Evolutionary conservation across 2,113 vertebrate genomes (phyloP), one percentile per base, ranked within the genome.

Genomic region (Carassius auratus): DNA sequence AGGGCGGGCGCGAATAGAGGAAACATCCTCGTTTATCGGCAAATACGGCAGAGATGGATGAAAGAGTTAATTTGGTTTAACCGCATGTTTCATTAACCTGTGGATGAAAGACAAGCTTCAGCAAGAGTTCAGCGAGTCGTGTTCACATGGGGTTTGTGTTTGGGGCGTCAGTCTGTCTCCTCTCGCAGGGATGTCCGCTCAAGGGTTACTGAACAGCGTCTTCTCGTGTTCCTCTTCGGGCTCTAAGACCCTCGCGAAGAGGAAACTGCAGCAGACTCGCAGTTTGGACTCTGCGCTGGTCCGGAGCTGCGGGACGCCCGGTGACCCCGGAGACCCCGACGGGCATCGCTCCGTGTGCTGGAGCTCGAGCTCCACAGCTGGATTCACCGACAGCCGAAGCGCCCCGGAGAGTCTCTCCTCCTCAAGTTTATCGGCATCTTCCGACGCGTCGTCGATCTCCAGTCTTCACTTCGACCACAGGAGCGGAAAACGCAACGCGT

Each of bases 211-310:
- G 3, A 97, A 96, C 94, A 98, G 95, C 42, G 97, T 99, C 66
- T 98, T 99, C 92, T 97, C 96, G 1, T 98, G 97, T 89, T 96
- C 95, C 69, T 96, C 97, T 5, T 92, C 95, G 9, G 94, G 94
- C 83, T 94, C 96, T 86, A 97, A 94, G 92, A 93, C 89, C 83
- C 91, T 95, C 68, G 95, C 95, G 88, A 98, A 97, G 90, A 93
- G 45, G 95, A 94, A 94, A 61, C 94, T 99, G 87, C 95, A 96
- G 81, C 96, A 96, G 90, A 97, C 97, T 71, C 94, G 95, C 81
- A 98, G 97, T 85, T 88, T 98, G 91, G 97, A 98, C 91, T 93
- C 97, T 19, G 94, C 95, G n/a, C 86, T 97, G 89, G 96, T 96
- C 91, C 85, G 96, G 23, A 90, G 92, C 80, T 92, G 88, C 45